Evolutionary conservation across 1,140 invertebrate species (phyloP), one percentile per base, ranked within the genome.

Genomic region (Phymastichus coffea): DNA sequence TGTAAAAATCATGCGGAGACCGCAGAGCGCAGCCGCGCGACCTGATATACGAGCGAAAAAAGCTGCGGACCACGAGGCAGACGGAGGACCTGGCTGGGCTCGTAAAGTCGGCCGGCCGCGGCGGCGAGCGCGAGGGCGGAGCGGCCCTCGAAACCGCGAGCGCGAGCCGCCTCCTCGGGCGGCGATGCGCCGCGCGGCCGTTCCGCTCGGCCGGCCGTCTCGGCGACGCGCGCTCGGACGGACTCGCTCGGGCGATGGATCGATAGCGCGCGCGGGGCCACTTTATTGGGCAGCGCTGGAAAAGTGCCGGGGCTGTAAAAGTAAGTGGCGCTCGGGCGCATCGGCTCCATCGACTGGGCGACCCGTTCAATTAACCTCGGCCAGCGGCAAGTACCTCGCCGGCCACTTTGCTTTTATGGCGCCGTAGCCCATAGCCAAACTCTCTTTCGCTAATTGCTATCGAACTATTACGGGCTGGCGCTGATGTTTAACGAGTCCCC

Each of bases 341-440:
- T n/a, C n/a, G n/a, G n/a, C n/a, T n/a, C n/a, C n/a, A n/a, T n/a
- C n/a, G n/a, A n/a, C n/a, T n/a, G 76, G 77, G 72, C 70, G 74
- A 74, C 76, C 76, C 74, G 76, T 78, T 79, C 77, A 79, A 79
- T 79, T 79, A 79, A 79, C 76, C 73, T 74, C 70, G 71, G 69
- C 63, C 71, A 65, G 68, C 68, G 68, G 68, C 73, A 68, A 71
- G 60, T 68, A 59, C 63, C 69, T 70, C 54, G 63, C n/a, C n/a
- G 52, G 69, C 73, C 69, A 77, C 73, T 79, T 78, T 79, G 73
- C 78, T 79, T 79, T 79, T 79, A 79, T 71, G 66, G 66, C 56
- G 67, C 57, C 47, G 15, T 22, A 19, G 66, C 66, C 71, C 68
- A 48, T 65, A 57, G 51, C 47, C 57, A 57, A 70, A 65, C 70